Evolutionary conservation across 2,797 vertebrate species (phyloP), one percentile per base, ranked within the genome.

Genomic region (Paedocypris micromegethes): DNA sequence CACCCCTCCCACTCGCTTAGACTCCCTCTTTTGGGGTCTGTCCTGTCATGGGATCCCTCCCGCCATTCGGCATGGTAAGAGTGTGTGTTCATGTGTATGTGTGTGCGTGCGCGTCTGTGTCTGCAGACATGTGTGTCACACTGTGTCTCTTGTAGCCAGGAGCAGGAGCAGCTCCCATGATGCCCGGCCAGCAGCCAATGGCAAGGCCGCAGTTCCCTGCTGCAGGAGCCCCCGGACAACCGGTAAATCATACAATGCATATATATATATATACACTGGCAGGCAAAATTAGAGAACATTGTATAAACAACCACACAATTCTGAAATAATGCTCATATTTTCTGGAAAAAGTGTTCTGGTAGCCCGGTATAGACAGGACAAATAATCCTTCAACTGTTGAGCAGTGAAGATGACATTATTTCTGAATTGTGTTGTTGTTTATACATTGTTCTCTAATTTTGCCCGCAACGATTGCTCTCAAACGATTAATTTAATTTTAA

Each of bases 11-110:
- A 50, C 78, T 83, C 78, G 68, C 79, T 78, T 85, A 91, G 90
- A 85, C 79, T 66, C 76, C 80, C 76, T 80, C 85, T 79, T 85
- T 80, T 81, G 88, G 87, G 85, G 85, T 81, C 78, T 84, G 85
- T 84, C 72, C 80, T 83, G 86, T 82, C 85, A 87, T 90, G 87
- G 93, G 94, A 89, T 82, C 80, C 80, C 82, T 93, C 72, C 90
- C 93, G 76, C 87, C 86, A 46, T 96, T 93, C 90, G 84, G 89
- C 83, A 94, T 97, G 91, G 96, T 99, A 90, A 97, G 95, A 90
- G 8, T 66, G 54, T 64, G 52, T 69, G 63, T 69, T 64, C 23
- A 53, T 43, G 67, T 52, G 49, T 55, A 46, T 59, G 45, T 54
- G 50, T 38, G 9, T 48, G 48, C 44, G 55, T 39, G 37, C 39